Conservation (phyloP, 2,113 vertebrate species). For the Thunnus maccoyii region DNA sequence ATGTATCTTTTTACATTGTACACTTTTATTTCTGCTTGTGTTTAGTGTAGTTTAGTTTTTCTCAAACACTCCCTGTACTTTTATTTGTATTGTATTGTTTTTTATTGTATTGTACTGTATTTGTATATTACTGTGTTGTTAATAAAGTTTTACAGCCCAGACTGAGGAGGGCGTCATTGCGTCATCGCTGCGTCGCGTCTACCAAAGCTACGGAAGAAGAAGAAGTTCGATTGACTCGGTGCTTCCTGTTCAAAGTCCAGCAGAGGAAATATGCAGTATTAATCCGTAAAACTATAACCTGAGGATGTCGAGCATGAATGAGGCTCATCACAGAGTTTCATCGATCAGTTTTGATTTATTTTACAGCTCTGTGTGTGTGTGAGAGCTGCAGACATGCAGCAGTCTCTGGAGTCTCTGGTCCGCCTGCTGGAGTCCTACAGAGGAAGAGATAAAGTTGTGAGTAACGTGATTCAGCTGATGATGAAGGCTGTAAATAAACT, state of each 20-base stretch:
- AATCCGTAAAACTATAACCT: background rate
- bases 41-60: too few species aligned
- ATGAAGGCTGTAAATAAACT: background rate
- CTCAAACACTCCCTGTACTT: too few species aligned
- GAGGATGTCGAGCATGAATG: background rate
- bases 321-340: background rate
- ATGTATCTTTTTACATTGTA: too few species aligned
- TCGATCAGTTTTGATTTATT: background rate
- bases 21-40: too few species aligned
- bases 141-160: too few species aligned
- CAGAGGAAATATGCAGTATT: background rate
- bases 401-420: slow-evolving; percentile 79
- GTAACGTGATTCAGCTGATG: slow-evolving; percentile 52
- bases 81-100: too few species aligned
- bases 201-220: too few species aligned
- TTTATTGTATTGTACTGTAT: too few species aligned
- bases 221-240: background rate
- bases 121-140: too few species aligned
- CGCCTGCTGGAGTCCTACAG: slow-evolving; percentile 89
- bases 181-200: too few species aligned
- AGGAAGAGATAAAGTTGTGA: slow-evolving; percentile 93
- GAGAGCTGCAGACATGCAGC: slow-evolving; percentile 79
- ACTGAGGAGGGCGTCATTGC: too few species aligned
- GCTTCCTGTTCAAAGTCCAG: slow-evolving; percentile 52
- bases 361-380: background rate